Conservation (phyloP, 2,113 vertebrate species). For the Xiphophorus hellerii region DNA sequence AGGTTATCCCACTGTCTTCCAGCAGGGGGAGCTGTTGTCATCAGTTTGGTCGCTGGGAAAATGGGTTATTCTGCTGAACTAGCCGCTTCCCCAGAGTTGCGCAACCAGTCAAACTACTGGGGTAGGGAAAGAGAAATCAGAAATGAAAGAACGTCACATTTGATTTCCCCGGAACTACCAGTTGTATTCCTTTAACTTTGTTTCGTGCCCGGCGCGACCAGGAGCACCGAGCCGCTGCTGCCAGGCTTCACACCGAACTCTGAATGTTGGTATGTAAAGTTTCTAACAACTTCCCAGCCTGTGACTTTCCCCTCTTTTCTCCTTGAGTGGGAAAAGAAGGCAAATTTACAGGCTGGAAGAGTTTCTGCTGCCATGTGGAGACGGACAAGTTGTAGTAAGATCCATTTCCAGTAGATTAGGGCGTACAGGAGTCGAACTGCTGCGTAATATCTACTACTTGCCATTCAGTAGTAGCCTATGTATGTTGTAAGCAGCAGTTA, state of each 20-base stretch:
- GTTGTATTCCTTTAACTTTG: not conserved
- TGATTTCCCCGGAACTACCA: conserved; percentile 58
- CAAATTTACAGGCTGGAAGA: not conserved
- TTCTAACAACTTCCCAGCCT: not conserved
- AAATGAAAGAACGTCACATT: conserved; percentile 45
- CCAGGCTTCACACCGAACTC: conserved; percentile 7
- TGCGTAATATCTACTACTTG: no score
- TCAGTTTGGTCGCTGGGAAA: not conserved
- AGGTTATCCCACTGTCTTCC: conserved; percentile 20
- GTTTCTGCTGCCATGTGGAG: not conserved
- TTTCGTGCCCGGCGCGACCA: not conserved
- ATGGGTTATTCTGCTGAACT: not conserved
- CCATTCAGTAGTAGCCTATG: no score
- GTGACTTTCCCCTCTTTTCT: not conserved
- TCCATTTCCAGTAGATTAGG: not conserved
- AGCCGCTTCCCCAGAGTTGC: conserved; percentile 42
- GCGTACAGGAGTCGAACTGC: not conserved
- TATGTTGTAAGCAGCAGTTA: not conserved
- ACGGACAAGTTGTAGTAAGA: not conserved
- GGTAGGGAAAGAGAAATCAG: conserved; percentile 3
- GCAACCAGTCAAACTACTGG: conserved; percentile 65
- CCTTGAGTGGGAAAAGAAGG: not conserved
- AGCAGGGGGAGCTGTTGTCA: conserved; percentile 66
- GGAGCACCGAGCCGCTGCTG: conserved; percentile 10
- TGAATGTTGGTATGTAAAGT: conserved; percentile 59